Conservation (phyloP, 1,140 invertebrate species). For the Drosophila nigrodunni region DNA sequence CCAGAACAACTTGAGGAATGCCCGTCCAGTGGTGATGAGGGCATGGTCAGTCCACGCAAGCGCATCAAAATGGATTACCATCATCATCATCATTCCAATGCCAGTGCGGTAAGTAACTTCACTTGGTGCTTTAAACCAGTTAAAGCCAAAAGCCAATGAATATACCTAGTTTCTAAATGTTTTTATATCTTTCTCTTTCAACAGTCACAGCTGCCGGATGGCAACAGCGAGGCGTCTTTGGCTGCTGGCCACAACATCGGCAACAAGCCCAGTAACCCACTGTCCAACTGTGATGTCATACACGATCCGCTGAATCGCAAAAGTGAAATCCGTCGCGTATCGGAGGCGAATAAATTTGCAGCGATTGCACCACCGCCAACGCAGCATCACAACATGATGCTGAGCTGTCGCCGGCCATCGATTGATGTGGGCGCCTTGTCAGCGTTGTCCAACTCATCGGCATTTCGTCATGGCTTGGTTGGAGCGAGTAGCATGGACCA, state of each 20-base stretch:
- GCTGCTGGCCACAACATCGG: slow-evolving; percentile 41
- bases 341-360: slow-evolving; percentile 65
- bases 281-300: slow-evolving; percentile 84
- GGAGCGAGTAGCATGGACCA: slow-evolving; percentile 65
- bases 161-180: neutral
- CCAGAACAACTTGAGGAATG: slow-evolving; percentile 90
- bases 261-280: slow-evolving; percentile 57
- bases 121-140: neutral
- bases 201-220: slow-evolving; percentile 49
- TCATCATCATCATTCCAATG: slow-evolving; percentile 83
- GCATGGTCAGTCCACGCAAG: slow-evolving; percentile 88
- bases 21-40: slow-evolving; percentile 89
- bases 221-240: slow-evolving; percentile 22
- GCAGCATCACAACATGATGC: slow-evolving; percentile 46
- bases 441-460: slow-evolving; percentile 62
- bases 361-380: slow-evolving; percentile 54
- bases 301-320: slow-evolving; percentile 80
- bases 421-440: slow-evolving; percentile 75
- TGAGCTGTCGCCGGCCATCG: slow-evolving; percentile 80
- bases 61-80: slow-evolving; percentile 87
- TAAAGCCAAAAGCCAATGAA: no score
- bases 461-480: slow-evolving; percentile 68
- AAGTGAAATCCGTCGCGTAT: slow-evolving; percentile 75
- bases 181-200: neutral
- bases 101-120: slow-evolving; percentile 76